Evolutionary conservation across 2,113 vertebrate species (phyloP).

Genomic region (Paedocypris sp.): DNA sequence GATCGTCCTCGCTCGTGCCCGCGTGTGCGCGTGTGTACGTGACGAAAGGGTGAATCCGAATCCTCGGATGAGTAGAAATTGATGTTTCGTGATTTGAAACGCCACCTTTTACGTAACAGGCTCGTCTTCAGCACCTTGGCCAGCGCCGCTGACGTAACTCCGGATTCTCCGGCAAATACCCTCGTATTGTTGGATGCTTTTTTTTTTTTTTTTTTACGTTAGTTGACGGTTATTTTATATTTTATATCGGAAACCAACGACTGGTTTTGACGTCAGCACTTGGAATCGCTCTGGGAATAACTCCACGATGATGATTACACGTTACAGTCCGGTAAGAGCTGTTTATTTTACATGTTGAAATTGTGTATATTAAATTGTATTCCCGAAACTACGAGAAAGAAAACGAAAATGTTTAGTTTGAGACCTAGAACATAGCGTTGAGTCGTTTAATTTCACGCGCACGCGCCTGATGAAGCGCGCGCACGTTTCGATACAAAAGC

Average conservation of each 20-base stretch:
- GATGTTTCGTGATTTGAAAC: background rate
- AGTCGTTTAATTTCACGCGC: too few species aligned
- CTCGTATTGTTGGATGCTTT: background rate
- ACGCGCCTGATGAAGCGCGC: too few species aligned
- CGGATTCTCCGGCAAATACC: background rate
- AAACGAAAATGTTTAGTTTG: too few species aligned
- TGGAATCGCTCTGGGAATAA: slow-evolving; percentile 13
- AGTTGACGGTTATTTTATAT: background rate
- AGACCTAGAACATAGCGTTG: too few species aligned
- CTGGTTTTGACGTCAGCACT: background rate
- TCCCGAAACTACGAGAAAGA: too few species aligned
- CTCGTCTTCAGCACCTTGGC: slow-evolving; percentile 61
- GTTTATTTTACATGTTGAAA: too few species aligned
- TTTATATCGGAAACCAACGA: too few species aligned
- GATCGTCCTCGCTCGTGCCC: background rate
- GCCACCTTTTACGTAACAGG: background rate
- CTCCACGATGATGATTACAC: slow-evolving; percentile 46
- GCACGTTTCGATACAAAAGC: too few species aligned
- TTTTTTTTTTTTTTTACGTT: background rate
- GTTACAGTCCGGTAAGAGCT: slow-evolving; percentile 63
- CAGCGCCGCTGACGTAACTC: slow-evolving; percentile 44
- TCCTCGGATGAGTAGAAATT: background rate
- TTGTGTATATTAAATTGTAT: too few species aligned
- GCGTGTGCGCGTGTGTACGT: slow-evolving; percentile 10
- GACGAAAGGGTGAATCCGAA: background rate